These are phyloP conservation scores for Zygaena filipendulae DNA, from an alignment of 2,888 invertebrate species.

Conservation along the genomic window DNA sequence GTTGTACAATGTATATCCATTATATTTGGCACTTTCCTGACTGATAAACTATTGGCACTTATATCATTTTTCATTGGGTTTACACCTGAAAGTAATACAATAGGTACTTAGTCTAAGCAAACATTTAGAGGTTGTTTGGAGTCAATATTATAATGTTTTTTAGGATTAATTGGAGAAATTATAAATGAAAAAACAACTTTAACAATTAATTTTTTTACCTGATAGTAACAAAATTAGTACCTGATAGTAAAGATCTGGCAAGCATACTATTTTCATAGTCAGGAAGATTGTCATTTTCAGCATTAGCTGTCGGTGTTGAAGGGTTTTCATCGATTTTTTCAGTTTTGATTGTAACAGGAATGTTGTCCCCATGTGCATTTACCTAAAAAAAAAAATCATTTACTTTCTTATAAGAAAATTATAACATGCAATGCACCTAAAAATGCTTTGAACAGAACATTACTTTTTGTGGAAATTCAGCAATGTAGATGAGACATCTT, in stretches of 20 bases:
- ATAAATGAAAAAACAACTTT: no score
- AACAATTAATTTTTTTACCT: no score
- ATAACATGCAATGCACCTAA: no score
- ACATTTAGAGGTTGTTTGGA: no score
- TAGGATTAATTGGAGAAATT: no score
- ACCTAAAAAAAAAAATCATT: constrained; percentile 25
- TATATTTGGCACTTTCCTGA: constrained; percentile 42
- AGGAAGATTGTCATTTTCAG: constrained; percentile 56
- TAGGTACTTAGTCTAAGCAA: no score
- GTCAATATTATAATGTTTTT: no score
- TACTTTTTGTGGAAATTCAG: no score
- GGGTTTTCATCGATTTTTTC: constrained; percentile 46
- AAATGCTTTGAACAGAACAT: no score
- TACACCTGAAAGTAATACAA: constrained; percentile 36
- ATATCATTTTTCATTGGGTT: constrained; percentile 56
- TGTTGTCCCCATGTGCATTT: constrained; percentile 35
- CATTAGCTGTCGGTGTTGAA: constrained; percentile 30
- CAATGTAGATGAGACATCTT: no score
- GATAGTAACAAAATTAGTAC: constrained; percentile 23
- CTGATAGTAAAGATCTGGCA: constrained; percentile 60
- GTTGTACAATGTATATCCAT: constrained; percentile 32
- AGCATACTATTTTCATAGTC: constrained; percentile 67
- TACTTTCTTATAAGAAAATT: no score
- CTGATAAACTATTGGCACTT: constrained; percentile 31
- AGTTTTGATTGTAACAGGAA: constrained; percentile 48